Conservation (phyloP, 2,113 vertebrate genomes). For the Siphamia tubifer region DNA sequence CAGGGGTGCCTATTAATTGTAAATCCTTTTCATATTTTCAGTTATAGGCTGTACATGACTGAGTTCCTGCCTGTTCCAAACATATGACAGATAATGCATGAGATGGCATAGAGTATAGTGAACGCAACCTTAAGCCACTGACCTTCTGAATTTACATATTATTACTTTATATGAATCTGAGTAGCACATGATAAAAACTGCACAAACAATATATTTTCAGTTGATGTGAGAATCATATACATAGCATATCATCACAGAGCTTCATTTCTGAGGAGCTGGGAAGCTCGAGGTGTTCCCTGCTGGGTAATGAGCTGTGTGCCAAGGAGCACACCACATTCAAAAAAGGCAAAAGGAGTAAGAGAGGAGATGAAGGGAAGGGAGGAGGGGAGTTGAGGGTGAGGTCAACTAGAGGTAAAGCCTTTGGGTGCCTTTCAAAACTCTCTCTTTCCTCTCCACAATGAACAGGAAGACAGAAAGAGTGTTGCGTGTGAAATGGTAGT, state of each 20-base stretch:
- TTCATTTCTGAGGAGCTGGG: slow-evolving; percentile 2
- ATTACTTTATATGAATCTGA: slow-evolving; percentile 3
- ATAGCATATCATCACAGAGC: slow-evolving; percentile 2
- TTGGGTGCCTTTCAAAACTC: slow-evolving; percentile 53
- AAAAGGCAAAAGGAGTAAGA: neutral
- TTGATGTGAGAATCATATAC: neutral
- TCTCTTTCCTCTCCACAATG: slow-evolving; percentile 41
- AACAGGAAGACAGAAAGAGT: slow-evolving; percentile 52
- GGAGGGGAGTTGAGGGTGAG: slow-evolving; percentile 34
- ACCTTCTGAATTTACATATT: slow-evolving; percentile 31
- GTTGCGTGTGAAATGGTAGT: neutral
- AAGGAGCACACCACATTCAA: slow-evolving; percentile 15
- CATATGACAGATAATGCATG: slow-evolving; percentile 6
- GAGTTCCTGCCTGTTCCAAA: neutral
- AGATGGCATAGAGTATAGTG: neutral
- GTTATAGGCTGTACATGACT: neutral
- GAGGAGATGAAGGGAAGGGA: neutral
- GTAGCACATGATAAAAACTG: neutral
- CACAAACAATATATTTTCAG: neutral
- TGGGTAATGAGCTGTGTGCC: slow-evolving; percentile 40
- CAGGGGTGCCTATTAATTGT: no score
- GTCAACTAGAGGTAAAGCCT: slow-evolving; percentile 75
- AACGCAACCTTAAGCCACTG: slow-evolving; percentile 11
- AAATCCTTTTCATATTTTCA: no score
- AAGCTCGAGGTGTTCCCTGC: neutral